Conservation (phyloP, 1,140 invertebrate genomes). For the Trichonephila clavata region DNA sequence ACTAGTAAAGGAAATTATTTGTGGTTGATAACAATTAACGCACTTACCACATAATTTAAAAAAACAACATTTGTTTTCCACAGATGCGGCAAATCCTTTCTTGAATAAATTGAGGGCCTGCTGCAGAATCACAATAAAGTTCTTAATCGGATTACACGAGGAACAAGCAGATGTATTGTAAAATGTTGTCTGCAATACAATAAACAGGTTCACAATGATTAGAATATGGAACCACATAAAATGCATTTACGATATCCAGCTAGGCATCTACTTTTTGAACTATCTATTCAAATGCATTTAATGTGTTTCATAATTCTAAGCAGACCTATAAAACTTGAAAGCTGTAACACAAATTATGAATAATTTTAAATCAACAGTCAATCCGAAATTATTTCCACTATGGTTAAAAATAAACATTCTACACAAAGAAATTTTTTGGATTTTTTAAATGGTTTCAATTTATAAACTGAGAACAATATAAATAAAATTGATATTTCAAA, state of each 20-base stretch:
- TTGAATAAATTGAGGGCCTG: constrained; percentile 67
- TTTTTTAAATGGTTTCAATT: too few relatives aligned
- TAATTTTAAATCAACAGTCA: background rate
- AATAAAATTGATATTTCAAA: too few relatives aligned
- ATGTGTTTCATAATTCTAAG: background rate
- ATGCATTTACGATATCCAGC: background rate
- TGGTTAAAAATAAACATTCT: too few relatives aligned
- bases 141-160: constrained; percentile 14
- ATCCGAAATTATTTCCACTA: background rate
- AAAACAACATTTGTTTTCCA: background rate
- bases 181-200: constrained; percentile 31
- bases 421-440: too few relatives aligned
- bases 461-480: too few relatives aligned
- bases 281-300: background rate
- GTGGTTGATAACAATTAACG: constrained; percentile 56
- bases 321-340: background rate
- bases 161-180: background rate
- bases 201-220: constrained; percentile 8
- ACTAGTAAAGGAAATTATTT: constrained; percentile 42
- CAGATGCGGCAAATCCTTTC: constrained; percentile 1
- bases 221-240: constrained; percentile 37
- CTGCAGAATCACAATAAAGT: constrained; percentile 8
- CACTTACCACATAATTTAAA: constrained; percentile 46
- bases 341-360: constrained; percentile 80
- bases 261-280: background rate